Conservation (phyloP, 1,140 invertebrate genomes). For the Sarcophaga peregrina region DNA sequence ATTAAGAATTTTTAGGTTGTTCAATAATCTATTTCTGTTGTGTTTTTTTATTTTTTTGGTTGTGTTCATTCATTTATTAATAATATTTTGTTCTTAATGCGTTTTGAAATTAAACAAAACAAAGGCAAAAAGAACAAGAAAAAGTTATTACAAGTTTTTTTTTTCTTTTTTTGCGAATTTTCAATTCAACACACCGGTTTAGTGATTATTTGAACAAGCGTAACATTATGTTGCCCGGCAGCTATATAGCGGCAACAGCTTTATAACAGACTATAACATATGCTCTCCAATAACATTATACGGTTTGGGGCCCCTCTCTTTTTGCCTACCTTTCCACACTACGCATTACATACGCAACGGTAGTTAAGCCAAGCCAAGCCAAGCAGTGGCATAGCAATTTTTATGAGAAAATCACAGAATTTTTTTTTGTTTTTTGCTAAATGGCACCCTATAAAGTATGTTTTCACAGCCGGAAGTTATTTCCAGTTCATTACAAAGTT, state of each 20-base stretch:
- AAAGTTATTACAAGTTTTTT: not conserved
- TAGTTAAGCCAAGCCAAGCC: not conserved
- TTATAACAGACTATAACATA: not conserved
- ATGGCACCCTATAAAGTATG: not conserved
- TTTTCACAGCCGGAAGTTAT: not conserved
- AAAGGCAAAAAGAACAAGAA: not conserved
- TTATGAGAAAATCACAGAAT: constrained; percentile 7
- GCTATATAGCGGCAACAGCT: not conserved
- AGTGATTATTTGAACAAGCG: not conserved
- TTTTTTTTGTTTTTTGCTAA: not conserved
- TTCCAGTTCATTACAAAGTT: not conserved
- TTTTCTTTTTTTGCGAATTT: not conserved
- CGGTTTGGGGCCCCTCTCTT: too few species aligned
- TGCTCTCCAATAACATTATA: not conserved
- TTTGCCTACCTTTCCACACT: not conserved
- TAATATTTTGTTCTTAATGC: constrained; percentile 3
- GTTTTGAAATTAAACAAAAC: constrained; percentile 4
- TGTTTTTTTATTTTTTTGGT: too few species aligned
- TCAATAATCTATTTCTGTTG: too few species aligned
- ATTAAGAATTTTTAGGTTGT: constrained; percentile 26
- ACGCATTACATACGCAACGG: not conserved
- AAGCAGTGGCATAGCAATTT: not conserved
- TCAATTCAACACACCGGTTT: constrained; percentile 7
- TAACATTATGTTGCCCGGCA: not conserved
- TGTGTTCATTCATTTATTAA: not conserved